Conservation (phyloP, 2,113 vertebrate genomes). For the Epinephelus lanceolatus region DNA sequence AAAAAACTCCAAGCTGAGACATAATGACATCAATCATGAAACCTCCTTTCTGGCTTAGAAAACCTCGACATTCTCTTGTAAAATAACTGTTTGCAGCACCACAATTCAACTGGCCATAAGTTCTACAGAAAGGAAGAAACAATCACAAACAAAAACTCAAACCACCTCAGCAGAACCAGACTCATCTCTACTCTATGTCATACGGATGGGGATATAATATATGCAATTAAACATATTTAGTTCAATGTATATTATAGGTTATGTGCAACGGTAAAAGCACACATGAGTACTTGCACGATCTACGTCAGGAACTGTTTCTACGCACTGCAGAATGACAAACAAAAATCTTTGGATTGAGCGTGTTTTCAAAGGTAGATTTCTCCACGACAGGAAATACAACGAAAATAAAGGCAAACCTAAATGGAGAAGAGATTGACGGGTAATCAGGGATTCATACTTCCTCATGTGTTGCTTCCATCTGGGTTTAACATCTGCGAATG, state of each 20-base stretch:
- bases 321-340: slow-evolving; percentile 77
- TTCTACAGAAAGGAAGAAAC: slow-evolving; percentile 58
- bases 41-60: slow-evolving; percentile 49
- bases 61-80: slow-evolving; percentile 64
- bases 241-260: slow-evolving; percentile 69
- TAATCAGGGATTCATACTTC: slow-evolving; percentile 30
- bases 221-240: slow-evolving; percentile 68
- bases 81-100: slow-evolving; percentile 72
- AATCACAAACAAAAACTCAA: slow-evolving; percentile 63
- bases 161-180: slow-evolving; percentile 75
- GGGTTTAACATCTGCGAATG: slow-evolving; percentile 10
- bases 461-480: slow-evolving; percentile 22
- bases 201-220: slow-evolving; percentile 68
- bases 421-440: slow-evolving; percentile 9
- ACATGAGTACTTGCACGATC: slow-evolving; percentile 70
- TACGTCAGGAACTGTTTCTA: slow-evolving; percentile 78
- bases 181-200: slow-evolving; percentile 67
- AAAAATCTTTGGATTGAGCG: slow-evolving; percentile 87
- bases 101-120: slow-evolving; percentile 70
- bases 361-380: slow-evolving; percentile 79
- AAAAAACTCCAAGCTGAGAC: slow-evolving; percentile 55
- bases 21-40: slow-evolving; percentile 62
- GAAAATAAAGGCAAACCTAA: slow-evolving; percentile 51
- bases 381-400: slow-evolving; percentile 59
- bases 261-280: slow-evolving; percentile 77